These are phyloP conservation scores for Chalcis sispes DNA, from an alignment of 2,888 invertebrate species.

Conservation along the genomic window DNA sequence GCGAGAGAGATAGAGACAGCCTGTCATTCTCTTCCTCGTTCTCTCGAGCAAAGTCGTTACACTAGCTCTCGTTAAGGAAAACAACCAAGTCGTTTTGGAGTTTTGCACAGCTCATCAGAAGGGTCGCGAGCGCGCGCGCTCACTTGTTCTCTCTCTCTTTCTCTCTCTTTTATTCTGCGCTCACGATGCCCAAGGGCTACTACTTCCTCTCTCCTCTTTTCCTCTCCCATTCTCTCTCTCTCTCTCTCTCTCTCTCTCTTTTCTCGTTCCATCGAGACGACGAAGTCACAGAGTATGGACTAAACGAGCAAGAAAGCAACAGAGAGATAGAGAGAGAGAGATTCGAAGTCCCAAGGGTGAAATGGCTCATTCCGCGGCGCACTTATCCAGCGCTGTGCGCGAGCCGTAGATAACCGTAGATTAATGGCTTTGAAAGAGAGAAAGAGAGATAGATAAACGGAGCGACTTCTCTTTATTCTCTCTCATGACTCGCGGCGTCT, in stretches of 20 bases:
- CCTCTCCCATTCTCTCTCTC: too few relatives aligned
- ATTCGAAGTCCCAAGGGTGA: slow-evolving; percentile 75
- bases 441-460: slow-evolving; percentile 57
- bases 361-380: slow-evolving; percentile 75
- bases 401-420: slow-evolving; percentile 76
- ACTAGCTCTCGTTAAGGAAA: slow-evolving; percentile 51
- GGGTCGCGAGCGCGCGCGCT: slow-evolving; percentile 55
- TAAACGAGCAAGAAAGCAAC: neutral
- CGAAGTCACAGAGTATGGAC: too few relatives aligned
- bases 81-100: slow-evolving; percentile 58
- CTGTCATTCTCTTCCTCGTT: neutral
- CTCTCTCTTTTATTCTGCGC: too few relatives aligned
- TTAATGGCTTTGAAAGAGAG: slow-evolving; percentile 72
- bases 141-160: too few relatives aligned
- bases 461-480: too few relatives aligned
- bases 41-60: slow-evolving; percentile 41
- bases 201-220: slow-evolving; percentile 26
- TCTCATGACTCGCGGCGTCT: slow-evolving; percentile 62
- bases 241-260: slow-evolving; percentile 24
- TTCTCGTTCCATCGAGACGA: slow-evolving; percentile 6
- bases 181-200: slow-evolving; percentile 70
- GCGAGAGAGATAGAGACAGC: slow-evolving; percentile 22
- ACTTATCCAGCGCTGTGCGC: slow-evolving; percentile 74
- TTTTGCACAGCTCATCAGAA: slow-evolving; percentile 70
- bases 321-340: slow-evolving; percentile 52